phyloP scores from a whole-genome alignment of 2,113 vertebrate species.

The Lepus americanus region DNA sequence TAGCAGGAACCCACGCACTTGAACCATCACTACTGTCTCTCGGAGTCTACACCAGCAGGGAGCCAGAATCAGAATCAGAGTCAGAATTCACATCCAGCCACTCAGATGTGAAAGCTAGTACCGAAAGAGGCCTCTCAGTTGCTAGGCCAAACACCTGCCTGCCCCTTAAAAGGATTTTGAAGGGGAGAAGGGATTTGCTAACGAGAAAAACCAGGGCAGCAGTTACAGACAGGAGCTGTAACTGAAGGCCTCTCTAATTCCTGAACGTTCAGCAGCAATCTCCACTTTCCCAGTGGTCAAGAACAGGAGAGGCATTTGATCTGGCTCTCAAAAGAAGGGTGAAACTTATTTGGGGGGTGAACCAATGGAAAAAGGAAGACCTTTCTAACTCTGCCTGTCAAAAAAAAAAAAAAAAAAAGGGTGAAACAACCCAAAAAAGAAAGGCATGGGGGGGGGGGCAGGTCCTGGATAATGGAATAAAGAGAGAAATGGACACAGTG shows the following conservation, averaged over 20 bases:
- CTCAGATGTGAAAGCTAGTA: too few species aligned
- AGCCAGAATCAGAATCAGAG: too few species aligned
- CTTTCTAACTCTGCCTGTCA: too few species aligned
- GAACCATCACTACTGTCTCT: too few species aligned
- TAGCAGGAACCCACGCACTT: too few species aligned
- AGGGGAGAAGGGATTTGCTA: neutral
- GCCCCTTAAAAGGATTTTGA: neutral
- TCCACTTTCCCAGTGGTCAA: neutral
- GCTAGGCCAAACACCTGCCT: too few species aligned
- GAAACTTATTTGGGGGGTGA: neutral
- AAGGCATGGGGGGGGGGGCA: neutral
- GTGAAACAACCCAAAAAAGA: neutral
- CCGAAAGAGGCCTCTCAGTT: too few species aligned
- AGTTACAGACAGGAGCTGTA: neutral
- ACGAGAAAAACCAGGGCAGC: constrained; percentile 9
- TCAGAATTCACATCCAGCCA: too few species aligned
- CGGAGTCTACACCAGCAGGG: too few species aligned
- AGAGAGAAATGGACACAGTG: neutral
- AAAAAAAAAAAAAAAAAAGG: too few species aligned
- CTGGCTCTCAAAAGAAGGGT: neutral
- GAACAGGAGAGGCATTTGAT: neutral
- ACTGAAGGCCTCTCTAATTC: neutral
- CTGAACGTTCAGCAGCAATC: constrained; percentile 14
- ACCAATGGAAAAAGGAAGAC: neutral
- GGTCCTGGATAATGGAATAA: neutral